Base-by-base conservation (phyloP, 2,888 invertebrate species). In the Aleiodes alternator region DNA sequence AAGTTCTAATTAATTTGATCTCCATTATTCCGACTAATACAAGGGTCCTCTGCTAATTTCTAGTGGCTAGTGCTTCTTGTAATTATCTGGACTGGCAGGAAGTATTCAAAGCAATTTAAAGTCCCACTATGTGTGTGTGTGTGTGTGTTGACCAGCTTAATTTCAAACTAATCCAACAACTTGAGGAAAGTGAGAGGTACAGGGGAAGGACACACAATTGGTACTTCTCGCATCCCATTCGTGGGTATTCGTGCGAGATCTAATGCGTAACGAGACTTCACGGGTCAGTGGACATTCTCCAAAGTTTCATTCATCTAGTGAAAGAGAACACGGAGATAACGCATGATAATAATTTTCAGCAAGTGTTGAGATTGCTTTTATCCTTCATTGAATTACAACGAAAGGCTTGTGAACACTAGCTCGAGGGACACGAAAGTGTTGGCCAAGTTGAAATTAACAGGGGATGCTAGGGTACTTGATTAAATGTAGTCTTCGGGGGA, bases 71-170 rank as follows among this genome's bases (percentile, higher is more conserved):
- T 38, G 11, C 9, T 43, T 43, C 11, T 43, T 43, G 43, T 43
- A 43, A 43, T 43, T 43, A 43, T 43, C 6, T 0, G 6, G 34
- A 34, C 76, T 76, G 31, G 66, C 78, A 81, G 84, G 81, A 86
- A 87, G 84, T 85, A 87, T 87, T 85, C 82, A 86, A 81, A 79
- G 83, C 84, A 86, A 87, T 85, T 82, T 82, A 82, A 85, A 85
- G 84, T 83, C 82, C 43, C 14, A 16, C n/a, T 23, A 2, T 23
- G 23, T 23, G 23, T 23, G 23, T 23, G 23, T 23, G 23, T 23
- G 23, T 23, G 7, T 53, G 77, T 79, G 34, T 78, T 75, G 79
- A 77, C 79, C 77, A 79, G 82, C 79, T 84, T 82, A 81, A 84
- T 82, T 81, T 82, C 78, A 83, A 86, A 87, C 86, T 88, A 85